Conservation (phyloP, 2,797 vertebrate species). For the Clamator glandarius region DNA sequence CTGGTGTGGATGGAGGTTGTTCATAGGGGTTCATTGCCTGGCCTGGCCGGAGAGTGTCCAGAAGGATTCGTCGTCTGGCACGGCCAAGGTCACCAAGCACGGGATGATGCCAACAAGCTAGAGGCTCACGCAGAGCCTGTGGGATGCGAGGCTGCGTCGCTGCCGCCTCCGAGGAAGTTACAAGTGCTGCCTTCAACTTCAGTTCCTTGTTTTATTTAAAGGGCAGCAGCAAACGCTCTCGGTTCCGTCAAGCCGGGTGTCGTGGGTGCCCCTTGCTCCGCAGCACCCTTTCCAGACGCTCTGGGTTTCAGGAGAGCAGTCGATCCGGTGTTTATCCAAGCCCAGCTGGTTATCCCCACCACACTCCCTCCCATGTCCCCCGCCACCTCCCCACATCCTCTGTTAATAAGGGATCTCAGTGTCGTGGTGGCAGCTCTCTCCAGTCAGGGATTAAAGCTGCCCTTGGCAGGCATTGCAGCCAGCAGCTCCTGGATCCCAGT, state of each 20-base stretch:
- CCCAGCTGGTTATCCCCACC: background rate
- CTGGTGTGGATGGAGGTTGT: no score
- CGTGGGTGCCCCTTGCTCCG: background rate
- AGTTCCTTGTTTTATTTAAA: slow-evolving; percentile 20
- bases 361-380: background rate
- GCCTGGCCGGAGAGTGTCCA: background rate
- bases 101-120: background rate
- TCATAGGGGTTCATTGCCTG: no score
- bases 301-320: background rate
- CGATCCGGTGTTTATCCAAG: rapidly evolving
- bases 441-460: slow-evolving; percentile 24
- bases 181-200: background rate
- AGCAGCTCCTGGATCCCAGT: background rate
- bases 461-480: background rate
- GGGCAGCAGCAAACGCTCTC: background rate
- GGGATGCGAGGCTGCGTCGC: background rate
- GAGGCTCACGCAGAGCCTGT: background rate
- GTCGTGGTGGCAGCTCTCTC: background rate
- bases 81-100: background rate
- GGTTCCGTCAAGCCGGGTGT: background rate
- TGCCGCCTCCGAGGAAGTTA: background rate
- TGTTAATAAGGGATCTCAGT: background rate
- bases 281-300: background rate
- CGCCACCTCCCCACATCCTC: background rate
- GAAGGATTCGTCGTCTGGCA: background rate